Percentiles rank a stretch among this genome's conserved stretches.
Conservation (phyloP, 2,888 invertebrate species). For the Megalurothrips usitatus region DNA sequence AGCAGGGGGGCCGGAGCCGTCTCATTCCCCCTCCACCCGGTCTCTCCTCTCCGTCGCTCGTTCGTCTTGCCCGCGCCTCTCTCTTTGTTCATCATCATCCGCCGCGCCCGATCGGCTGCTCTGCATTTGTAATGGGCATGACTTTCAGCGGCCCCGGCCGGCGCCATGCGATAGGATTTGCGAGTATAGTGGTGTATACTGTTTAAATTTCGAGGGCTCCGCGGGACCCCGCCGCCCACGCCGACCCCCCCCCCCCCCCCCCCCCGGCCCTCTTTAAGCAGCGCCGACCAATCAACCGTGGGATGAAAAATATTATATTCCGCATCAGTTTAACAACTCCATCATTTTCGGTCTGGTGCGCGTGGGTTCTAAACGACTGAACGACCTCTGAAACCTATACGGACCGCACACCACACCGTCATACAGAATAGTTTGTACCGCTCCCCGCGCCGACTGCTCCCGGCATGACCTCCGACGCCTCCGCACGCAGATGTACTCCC, state of each 20-base stretch:
- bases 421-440: too few species aligned
- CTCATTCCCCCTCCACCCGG: not conserved
- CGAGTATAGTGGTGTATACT: constrained; percentile 3
- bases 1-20: not conserved
- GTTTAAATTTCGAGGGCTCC: not conserved
- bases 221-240: not conserved
- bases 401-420: too few species aligned
- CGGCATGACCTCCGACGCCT: too few species aligned
- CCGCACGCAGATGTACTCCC: too few species aligned
- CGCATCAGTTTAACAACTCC: too few species aligned
- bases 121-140: constrained; percentile 24
- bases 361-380: too few species aligned
- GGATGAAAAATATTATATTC: too few species aligned
- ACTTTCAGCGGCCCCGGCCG: not conserved
- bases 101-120: not conserved
- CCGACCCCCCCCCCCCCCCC: not conserved
- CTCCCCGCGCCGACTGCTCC: too few species aligned
- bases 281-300: too few species aligned
- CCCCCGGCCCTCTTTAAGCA: not conserved
- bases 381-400: too few species aligned
- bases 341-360: too few species aligned
- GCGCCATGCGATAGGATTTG: constrained; percentile 17
- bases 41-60: not conserved
- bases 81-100: constrained; percentile 8
- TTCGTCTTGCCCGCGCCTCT: not conserved